phyloP scores from a whole-genome alignment of 2,113 vertebrate genomes.

The Malurus elegans region DNA sequence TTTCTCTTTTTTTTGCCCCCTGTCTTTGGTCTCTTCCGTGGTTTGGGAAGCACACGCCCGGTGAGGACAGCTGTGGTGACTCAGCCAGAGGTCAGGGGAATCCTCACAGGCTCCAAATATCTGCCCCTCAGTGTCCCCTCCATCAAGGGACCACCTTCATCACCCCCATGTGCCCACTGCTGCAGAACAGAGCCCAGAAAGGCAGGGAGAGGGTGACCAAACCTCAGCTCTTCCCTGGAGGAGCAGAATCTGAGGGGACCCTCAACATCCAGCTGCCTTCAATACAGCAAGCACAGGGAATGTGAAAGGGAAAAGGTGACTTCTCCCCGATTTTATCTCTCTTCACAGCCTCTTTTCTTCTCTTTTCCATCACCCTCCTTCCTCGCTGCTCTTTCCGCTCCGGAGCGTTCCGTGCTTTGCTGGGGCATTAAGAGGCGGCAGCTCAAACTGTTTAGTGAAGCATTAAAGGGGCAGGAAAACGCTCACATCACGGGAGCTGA shows the following conservation, averaged over 20 bases:
- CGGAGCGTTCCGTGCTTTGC: neutral
- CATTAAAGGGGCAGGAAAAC: constrained; percentile 61
- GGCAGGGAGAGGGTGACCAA: fast-evolving
- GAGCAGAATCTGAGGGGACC: neutral
- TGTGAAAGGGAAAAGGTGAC: neutral
- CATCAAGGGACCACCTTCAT: neutral
- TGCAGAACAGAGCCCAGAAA: fast-evolving
- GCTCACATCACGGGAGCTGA: neutral
- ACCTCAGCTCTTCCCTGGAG: neutral
- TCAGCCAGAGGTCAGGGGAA: neutral
- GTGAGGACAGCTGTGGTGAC: neutral
- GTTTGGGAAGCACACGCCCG: fast-evolving
- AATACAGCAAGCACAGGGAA: fast-evolving
- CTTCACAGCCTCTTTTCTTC: neutral
- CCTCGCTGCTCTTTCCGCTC: constrained; percentile 46
- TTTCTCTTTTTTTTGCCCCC: fast-evolving
- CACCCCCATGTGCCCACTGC: fast-evolving
- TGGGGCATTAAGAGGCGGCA: constrained; percentile 47
- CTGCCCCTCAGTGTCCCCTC: neutral
- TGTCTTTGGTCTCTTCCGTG: neutral
- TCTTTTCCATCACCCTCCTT: neutral
- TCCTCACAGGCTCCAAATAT: neutral
- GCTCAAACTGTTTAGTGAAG: constrained; percentile 55
- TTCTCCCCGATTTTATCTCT: neutral
- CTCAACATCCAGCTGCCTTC: neutral